phyloP scores from a whole-genome alignment of 2,888 invertebrate species.

The Acrobasis suavella region DNA sequence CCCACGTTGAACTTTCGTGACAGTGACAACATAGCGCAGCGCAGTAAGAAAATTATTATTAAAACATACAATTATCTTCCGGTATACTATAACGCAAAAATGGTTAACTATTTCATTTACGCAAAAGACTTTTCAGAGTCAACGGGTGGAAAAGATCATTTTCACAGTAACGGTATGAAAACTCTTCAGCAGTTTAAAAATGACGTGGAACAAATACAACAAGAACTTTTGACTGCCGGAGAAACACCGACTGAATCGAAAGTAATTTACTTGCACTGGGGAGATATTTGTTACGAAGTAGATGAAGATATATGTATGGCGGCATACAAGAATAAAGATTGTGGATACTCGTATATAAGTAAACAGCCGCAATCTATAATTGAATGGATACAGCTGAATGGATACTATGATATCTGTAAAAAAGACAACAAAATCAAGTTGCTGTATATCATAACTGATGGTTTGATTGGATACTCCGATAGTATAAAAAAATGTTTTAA shows the following conservation, averaged over 20 bases:
- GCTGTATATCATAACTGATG: constrained; percentile 47
- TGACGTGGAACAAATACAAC: constrained; percentile 34
- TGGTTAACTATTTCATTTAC: constrained; percentile 33
- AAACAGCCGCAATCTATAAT: constrained; percentile 33
- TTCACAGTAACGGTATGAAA: constrained; percentile 38
- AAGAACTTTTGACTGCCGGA: not conserved
- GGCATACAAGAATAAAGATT: not conserved
- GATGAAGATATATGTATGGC: constrained; percentile 31
- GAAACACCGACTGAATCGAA: not conserved
- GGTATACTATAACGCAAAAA: no score
- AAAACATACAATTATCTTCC: no score
- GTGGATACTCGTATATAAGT: not conserved
- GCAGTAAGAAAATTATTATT: no score
- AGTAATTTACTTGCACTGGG: constrained; percentile 44
- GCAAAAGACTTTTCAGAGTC: constrained; percentile 39
- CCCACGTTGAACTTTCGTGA: no score
- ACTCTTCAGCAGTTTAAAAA: constrained; percentile 28
- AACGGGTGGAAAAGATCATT: constrained; percentile 30
- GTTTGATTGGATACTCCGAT: constrained; percentile 26
- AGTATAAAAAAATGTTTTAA: constrained; percentile 32
- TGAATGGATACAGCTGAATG: constrained; percentile 29
- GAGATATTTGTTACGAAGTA: constrained; percentile 36
- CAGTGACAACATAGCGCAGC: no score
- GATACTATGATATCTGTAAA: constrained; percentile 1
- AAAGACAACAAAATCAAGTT: constrained; percentile 37